Evolutionary conservation across 2,888 invertebrate species (phyloP).

Genomic region (Pandemis corylana): DNA sequence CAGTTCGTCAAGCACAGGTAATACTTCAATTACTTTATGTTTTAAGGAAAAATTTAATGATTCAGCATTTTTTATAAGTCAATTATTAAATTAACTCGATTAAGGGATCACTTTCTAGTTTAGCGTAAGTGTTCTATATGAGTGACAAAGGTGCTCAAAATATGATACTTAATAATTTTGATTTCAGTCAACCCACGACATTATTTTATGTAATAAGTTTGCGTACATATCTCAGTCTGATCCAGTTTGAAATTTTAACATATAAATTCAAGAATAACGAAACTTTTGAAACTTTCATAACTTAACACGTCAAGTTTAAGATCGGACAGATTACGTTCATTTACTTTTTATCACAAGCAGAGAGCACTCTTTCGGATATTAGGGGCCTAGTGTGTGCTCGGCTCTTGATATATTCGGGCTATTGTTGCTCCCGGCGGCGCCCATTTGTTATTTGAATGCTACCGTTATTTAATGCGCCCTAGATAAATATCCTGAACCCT

Average conservation of each 20-base stretch:
- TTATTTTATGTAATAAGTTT: too few species aligned
- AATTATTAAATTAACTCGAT: not conserved
- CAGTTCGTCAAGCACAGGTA: constrained; percentile 24
- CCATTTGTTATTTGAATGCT: constrained; percentile 70
- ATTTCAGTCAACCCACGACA: too few species aligned
- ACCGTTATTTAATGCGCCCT: constrained; percentile 67
- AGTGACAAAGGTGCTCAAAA: too few species aligned
- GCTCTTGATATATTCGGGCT: constrained; percentile 62
- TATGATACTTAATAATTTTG: too few species aligned
- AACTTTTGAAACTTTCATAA: not conserved
- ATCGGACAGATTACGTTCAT: constrained; percentile 4
- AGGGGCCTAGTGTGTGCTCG: constrained; percentile 54
- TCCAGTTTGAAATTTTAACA: too few species aligned
- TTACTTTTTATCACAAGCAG: constrained; percentile 23
- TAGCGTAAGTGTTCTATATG: too few species aligned
- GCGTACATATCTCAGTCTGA: too few species aligned
- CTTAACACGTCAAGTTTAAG: not conserved
- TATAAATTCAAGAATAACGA: not conserved
- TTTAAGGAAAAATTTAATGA: constrained; percentile 7
- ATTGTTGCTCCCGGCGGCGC: constrained; percentile 61
- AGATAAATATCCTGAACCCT: constrained; percentile 70
- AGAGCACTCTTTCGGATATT: constrained; percentile 57
- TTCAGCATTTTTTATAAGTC: not conserved
- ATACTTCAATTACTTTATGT: constrained; percentile 12
- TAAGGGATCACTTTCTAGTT: not conserved